phyloP scores from a whole-genome alignment of 2,113 vertebrate species.

The Parus major region DNA sequence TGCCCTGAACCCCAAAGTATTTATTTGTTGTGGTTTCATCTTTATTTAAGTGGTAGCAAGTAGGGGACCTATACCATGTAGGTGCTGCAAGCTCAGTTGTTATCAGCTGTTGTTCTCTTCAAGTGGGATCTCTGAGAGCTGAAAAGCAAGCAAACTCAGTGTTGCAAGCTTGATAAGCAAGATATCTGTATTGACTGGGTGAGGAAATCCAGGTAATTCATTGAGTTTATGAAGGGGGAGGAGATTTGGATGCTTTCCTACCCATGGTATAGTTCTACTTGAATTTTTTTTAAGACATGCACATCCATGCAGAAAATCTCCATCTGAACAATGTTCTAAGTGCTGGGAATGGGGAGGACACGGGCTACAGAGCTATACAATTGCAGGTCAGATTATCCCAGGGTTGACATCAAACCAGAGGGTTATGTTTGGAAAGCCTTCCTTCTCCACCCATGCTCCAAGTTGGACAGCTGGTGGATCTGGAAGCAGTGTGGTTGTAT shows the following conservation, averaged over 20 bases:
- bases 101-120: not conserved
- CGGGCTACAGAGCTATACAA: not conserved
- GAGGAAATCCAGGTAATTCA: not conserved
- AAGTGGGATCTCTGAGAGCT: not conserved
- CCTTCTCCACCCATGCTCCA: not conserved
- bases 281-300: not conserved
- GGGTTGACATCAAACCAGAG: not conserved
- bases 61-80: not conserved
- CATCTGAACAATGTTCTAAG: not conserved
- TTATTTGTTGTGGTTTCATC: not conserved
- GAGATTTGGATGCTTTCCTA: not conserved
- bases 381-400: not conserved
- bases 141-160: not conserved
- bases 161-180: not conserved
- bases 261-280: not conserved
- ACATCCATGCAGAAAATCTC: not conserved
- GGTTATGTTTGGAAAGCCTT: not conserved
- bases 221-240: not conserved
- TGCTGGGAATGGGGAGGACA: not conserved
- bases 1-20: not conserved
- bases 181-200: not conserved
- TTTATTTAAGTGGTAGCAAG: not conserved
- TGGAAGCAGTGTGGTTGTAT: not conserved
- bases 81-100: not conserved
- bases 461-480: not conserved